Conservation (phyloP, 2,113 vertebrate species). For the Cyanoderma ruficeps region DNA sequence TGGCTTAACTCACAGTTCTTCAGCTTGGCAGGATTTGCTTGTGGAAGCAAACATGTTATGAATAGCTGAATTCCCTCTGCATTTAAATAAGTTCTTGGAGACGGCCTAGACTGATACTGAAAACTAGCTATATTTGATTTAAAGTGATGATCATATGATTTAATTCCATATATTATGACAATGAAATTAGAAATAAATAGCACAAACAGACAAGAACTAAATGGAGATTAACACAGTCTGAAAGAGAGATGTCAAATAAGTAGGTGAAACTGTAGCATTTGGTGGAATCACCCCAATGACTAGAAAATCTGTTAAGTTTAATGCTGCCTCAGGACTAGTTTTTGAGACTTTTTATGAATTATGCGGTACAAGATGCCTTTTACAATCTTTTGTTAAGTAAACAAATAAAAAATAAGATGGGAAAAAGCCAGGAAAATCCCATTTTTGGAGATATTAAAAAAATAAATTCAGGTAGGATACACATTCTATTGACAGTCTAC, state of each 20-base stretch:
- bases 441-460: neutral
- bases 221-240: neutral
- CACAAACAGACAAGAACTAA: neutral
- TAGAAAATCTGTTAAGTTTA: neutral
- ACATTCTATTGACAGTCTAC: neutral
- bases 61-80: conserved; percentile 31
- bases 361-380: neutral
- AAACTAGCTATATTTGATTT: neutral
- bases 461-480: neutral
- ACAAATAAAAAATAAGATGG: neutral
- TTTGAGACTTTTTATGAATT: neutral
- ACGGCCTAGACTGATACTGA: neutral
- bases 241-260: neutral
- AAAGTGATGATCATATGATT: neutral
- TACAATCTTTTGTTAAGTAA: neutral
- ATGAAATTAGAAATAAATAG: neutral
- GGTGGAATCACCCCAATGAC: neutral
- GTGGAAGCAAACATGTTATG: conserved; percentile 21
- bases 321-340: neutral
- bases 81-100: neutral
- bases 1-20: conserved; percentile 45
- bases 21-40: conserved; percentile 25
- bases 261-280: neutral
- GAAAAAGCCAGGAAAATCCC: neutral
- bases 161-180: neutral